These are phyloP conservation scores for Aptenodytes forsteri DNA, from an alignment of 2,113 vertebrate genomes.

Conservation along the genomic window DNA sequence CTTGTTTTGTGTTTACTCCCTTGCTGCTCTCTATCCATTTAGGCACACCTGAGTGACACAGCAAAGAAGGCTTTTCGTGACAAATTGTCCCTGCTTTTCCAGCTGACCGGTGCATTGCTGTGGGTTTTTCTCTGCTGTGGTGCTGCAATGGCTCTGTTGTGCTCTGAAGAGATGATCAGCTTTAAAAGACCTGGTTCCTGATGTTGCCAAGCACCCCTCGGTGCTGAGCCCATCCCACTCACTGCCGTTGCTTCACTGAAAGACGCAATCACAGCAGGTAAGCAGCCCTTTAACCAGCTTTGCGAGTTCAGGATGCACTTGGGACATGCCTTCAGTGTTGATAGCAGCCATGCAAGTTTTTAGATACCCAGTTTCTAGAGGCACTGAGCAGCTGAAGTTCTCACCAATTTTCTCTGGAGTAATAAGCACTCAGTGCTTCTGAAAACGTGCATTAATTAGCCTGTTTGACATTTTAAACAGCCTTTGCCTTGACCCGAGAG, in stretches of 20 bases:
- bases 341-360: neutral
- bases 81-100: neutral
- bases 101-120: neutral
- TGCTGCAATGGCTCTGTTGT: neutral
- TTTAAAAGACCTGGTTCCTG: neutral
- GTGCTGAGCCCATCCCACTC: neutral
- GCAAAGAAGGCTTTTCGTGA: neutral
- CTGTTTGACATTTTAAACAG: neutral
- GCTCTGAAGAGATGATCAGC: neutral
- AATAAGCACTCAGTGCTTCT: neutral
- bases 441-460: neutral
- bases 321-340: neutral
- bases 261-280: neutral
- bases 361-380: neutral
- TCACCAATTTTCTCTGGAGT: neutral
- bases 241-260: neutral
- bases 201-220: accelerated
- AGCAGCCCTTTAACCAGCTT: neutral
- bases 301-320: neutral
- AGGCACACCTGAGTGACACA: neutral
- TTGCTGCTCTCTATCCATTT: neutral
- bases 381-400: neutral
- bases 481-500: neutral
- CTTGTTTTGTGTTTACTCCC: neutral
- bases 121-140: neutral